Percentiles rank a stretch among this genome's conserved stretches.
Evolutionary conservation across 2,113 vertebrate species (phyloP).

Genomic region (Apteryx mantelli): DNA sequence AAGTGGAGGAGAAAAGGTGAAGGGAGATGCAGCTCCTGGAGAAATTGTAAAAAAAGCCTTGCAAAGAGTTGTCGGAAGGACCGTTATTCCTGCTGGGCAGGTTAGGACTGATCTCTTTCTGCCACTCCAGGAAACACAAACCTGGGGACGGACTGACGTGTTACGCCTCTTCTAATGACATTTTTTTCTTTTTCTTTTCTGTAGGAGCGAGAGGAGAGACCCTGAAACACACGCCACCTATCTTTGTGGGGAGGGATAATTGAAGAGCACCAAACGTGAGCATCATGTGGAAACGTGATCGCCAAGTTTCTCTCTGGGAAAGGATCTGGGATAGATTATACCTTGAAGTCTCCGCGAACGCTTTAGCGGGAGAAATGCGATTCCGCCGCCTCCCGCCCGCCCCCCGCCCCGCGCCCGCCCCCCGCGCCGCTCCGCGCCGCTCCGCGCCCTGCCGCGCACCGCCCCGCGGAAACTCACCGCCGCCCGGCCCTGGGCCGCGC

Average conservation of each 20-base stretch:
- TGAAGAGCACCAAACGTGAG: conserved; percentile 98
- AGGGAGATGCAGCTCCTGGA: conserved; percentile 88
- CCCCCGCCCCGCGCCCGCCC: too few species aligned
- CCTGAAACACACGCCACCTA: conserved; percentile 99
- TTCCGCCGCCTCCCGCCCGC: conserved; percentile 84
- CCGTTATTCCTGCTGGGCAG: conserved; percentile 99
- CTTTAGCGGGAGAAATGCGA: conserved; percentile 87
- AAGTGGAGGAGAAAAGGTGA: conserved; percentile 85
- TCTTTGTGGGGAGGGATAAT: conserved; percentile 99
- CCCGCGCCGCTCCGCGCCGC: too few species aligned
- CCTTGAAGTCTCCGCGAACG: conserved; percentile 88
- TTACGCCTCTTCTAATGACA: conserved; percentile 99
- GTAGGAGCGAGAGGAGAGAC: conserved; percentile 92
- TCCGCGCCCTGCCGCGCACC: too few species aligned
- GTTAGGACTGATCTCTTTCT: conserved; percentile 99
- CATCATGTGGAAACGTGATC: conserved; percentile 97
- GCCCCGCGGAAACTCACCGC: too few species aligned
- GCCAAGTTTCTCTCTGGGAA: conserved; percentile 90
- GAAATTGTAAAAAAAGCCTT: conserved; percentile 91
- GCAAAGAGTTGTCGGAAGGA: conserved; percentile 94
- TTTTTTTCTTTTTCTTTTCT: conserved; percentile 98
- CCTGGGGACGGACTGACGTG: conserved; percentile 99
- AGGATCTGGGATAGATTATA: conserved; percentile 94
- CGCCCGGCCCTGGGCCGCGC: too few species aligned
- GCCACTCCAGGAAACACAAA: conserved; percentile 99